These are phyloP conservation scores for Busseola fusca DNA, from an alignment of 2,888 invertebrate species.

Conservation along the genomic window DNA sequence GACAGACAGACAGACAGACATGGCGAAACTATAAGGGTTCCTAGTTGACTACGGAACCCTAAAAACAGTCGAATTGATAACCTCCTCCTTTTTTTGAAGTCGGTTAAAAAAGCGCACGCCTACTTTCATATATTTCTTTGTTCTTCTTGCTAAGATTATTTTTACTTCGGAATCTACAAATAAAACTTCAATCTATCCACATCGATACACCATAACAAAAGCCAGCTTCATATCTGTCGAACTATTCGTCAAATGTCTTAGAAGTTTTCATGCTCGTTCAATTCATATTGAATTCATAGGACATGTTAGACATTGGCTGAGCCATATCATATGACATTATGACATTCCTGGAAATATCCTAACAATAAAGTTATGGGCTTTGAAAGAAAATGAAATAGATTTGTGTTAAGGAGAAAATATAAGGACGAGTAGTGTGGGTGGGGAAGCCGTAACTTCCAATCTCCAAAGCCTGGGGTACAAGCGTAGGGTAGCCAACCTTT, in stretches of 20 bases:
- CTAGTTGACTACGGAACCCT: too few relatives aligned
- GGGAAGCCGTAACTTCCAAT: too few relatives aligned
- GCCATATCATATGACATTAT: slow-evolving; percentile 6
- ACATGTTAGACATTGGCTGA: slow-evolving; percentile 8
- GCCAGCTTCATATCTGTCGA: not conserved
- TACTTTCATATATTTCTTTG: too few relatives aligned
- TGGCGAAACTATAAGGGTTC: too few relatives aligned
- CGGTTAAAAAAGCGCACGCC: too few relatives aligned
- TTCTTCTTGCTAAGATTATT: not conserved
- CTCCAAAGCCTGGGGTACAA: too few relatives aligned
- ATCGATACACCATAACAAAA: not conserved
- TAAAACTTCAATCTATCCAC: not conserved
- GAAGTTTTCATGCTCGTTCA: slow-evolving; percentile 5
- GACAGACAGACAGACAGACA: too few relatives aligned
- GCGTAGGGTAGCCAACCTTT: too few relatives aligned
- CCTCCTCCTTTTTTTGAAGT: too few relatives aligned
- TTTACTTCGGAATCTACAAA: not conserved
- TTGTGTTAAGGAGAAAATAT: slow-evolving; percentile 7
- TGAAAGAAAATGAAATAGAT: slow-evolving; percentile 30
- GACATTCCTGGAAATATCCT: slow-evolving; percentile 20
- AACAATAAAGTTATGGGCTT: slow-evolving; percentile 33
- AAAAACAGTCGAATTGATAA: too few relatives aligned
- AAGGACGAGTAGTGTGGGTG: not conserved
- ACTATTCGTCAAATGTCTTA: slow-evolving; percentile 2
- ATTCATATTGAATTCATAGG: slow-evolving; percentile 36